Evolutionary conservation across 2,113 vertebrate genomes (phyloP).

Genomic region (Caranx ignobilis): DNA sequence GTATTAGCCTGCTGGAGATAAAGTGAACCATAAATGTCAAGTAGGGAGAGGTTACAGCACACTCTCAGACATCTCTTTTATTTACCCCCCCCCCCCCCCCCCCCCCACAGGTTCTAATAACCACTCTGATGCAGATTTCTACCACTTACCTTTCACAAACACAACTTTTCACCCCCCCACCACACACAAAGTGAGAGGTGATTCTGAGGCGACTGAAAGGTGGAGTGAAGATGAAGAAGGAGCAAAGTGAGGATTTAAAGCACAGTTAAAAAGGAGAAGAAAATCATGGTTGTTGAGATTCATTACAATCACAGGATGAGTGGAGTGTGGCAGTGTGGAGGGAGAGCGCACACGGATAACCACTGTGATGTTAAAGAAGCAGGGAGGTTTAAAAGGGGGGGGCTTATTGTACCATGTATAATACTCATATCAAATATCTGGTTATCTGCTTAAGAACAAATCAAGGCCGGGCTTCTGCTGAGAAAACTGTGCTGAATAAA

Average conservation of each 20-base stretch:
- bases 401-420: slow-evolving; percentile 27
- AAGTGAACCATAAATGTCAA: slow-evolving; percentile 22
- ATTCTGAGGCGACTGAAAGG: slow-evolving; percentile 56
- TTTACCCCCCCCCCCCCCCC: too few species aligned
- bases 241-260: slow-evolving; percentile 36
- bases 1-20: background rate
- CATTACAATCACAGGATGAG: slow-evolving; percentile 6
- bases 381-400: slow-evolving; percentile 54
- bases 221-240: slow-evolving; percentile 42
- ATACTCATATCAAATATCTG: background rate
- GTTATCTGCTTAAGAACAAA: background rate
- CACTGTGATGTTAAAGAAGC: slow-evolving; percentile 13
- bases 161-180: slow-evolving; percentile 37
- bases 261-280: slow-evolving; percentile 20
- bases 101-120: slow-evolving; percentile 12
- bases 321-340: background rate
- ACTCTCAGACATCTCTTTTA: background rate
- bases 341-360: slow-evolving; percentile 1
- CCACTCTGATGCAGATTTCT: slow-evolving; percentile 15
- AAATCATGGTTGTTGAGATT: slow-evolving; percentile 2
- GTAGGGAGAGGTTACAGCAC: slow-evolving; percentile 4
- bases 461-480: background rate
- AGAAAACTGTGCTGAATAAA: background rate
- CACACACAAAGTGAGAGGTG: slow-evolving; percentile 55
- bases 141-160: slow-evolving; percentile 63